Percentiles rank a stretch among this genome's conserved stretches.
phyloP scores from a whole-genome alignment of 1,140 invertebrate genomes.

The Popillia japonica region DNA sequence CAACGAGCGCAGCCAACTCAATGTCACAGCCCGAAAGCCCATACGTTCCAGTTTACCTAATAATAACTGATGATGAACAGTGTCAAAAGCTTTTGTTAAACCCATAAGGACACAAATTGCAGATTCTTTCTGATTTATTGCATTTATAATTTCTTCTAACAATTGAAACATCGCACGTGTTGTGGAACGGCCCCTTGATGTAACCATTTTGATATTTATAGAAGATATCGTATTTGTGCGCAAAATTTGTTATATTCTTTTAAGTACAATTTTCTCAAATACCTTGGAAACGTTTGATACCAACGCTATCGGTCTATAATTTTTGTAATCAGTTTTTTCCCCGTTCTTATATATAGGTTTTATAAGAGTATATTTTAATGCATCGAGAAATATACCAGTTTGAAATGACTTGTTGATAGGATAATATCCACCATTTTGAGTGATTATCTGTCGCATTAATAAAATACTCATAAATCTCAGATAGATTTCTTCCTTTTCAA shows the following conservation, averaged over 20 bases:
- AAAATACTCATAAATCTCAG: background rate
- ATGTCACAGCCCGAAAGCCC: too few species aligned
- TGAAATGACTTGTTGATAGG: too few species aligned
- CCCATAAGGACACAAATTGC: background rate
- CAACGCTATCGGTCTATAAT: slow-evolving; percentile 54
- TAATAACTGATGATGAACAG: background rate
- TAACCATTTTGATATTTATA: slow-evolving; percentile 51
- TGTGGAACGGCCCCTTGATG: slow-evolving; percentile 42
- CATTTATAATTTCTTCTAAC: slow-evolving; percentile 19
- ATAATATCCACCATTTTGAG: too few species aligned
- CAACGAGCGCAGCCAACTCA: too few species aligned
- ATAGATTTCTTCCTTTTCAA: background rate
- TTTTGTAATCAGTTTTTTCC: slow-evolving; percentile 43
- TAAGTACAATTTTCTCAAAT: slow-evolving; percentile 53
- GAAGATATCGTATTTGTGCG: slow-evolving; percentile 46
- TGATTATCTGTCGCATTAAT: background rate
- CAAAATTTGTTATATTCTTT: slow-evolving; percentile 38
- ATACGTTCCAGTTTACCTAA: too few species aligned
- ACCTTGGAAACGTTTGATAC: slow-evolving; percentile 52
- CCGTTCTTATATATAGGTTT: slow-evolving; percentile 52
- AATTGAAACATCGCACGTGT: slow-evolving; percentile 47
- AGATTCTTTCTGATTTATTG: slow-evolving; percentile 7
- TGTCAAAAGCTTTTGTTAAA: background rate
- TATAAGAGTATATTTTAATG: slow-evolving; percentile 51
- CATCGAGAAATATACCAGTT: slow-evolving; percentile 36